Evolutionary conservation across 2,797 vertebrate species (phyloP).

Genomic region (Geotrypetes seraphini): DNA sequence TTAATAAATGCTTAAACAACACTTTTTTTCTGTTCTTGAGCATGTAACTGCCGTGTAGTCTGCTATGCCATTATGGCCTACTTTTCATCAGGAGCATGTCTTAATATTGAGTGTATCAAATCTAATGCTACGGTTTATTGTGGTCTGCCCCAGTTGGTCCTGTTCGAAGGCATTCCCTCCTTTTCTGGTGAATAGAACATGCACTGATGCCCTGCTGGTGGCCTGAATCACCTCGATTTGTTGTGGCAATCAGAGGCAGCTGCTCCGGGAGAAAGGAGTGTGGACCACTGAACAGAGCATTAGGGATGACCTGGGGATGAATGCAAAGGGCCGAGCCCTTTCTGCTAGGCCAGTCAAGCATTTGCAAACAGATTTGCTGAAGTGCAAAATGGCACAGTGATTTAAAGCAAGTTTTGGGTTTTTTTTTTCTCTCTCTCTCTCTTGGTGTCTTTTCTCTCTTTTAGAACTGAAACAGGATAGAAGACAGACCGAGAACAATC

Average conservation of each 20-base stretch:
- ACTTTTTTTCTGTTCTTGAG: constrained; percentile 19
- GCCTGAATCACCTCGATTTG: constrained; percentile 61
- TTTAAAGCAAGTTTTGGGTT: constrained; percentile 43
- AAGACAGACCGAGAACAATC: constrained; percentile 43
- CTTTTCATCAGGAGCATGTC: constrained; percentile 47
- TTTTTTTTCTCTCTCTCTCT: constrained; percentile 19
- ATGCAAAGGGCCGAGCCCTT: constrained; percentile 46
- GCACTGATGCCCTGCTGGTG: constrained; percentile 47
- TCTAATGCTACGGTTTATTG: constrained; percentile 65
- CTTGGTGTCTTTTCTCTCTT: constrained; percentile 20
- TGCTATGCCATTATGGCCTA: constrained; percentile 28
- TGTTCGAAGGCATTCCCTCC: constrained; percentile 36
- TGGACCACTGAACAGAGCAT: constrained; percentile 43
- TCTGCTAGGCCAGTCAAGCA: constrained; percentile 46
- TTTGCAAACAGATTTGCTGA: constrained; percentile 52
- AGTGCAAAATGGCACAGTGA: constrained; percentile 46
- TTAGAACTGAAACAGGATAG: constrained; percentile 42
- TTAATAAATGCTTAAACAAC: constrained; percentile 47
- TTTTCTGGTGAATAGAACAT: constrained; percentile 41
- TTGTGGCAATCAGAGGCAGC: constrained; percentile 59
- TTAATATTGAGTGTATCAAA: constrained; percentile 68
- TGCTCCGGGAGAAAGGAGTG: constrained; percentile 39
- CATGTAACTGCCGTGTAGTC: constrained; percentile 30
- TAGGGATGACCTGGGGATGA: constrained; percentile 46
- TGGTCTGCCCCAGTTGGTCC: constrained; percentile 48